Base-by-base conservation (phyloP, 2,888 invertebrate species). In the Bombylius discolor region DNA sequence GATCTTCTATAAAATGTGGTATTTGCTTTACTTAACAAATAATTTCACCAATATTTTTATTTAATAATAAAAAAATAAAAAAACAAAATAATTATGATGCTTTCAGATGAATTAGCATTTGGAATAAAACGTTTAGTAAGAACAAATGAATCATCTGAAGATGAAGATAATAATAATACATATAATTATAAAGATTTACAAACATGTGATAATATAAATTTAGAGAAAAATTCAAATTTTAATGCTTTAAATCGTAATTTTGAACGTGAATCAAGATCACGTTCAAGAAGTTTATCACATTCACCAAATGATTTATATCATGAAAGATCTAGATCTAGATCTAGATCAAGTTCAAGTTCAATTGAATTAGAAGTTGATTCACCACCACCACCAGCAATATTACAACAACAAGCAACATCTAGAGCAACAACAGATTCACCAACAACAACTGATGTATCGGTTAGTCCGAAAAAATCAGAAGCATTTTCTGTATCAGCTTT, bases 401-500 rank as follows among this genome's bases (percentile, higher is more conserved):
- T 36, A 36, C 36, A 36, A 36, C 9, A 36, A 36, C 32, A 14
- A 32, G 33, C 45, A 33, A 44, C 57, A 7, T 36, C 56, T 8
- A 46, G 54, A 39, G 33, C 6, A n/a, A 58, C 67, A 12, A 68
- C 67, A 8, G 64, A 62, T 23, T 62, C 70, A 23, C 68, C 68
- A 8, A 33, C 52, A 23, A 53, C 77, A 74, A 56, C 73, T 74
- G 0, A 54, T 0, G 73, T 67, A 53, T 68, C 68, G 55, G 68
- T 68, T 59, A 66, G 70, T 52, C 58, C 78, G 11, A 86, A 86
- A 71, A 82, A 85, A 76, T 89, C 88, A 13, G 89, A 89, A 74
- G 80, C 86, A 33, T 91, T 90, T 72, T 89, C 89, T 55, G 89
- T 91, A 47, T 88, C 86, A 60, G 90, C 90, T 1, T 75, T 91